phyloP scores from a whole-genome alignment of 2,797 vertebrate genomes.

The Paramormyrops hopkinsi region DNA sequence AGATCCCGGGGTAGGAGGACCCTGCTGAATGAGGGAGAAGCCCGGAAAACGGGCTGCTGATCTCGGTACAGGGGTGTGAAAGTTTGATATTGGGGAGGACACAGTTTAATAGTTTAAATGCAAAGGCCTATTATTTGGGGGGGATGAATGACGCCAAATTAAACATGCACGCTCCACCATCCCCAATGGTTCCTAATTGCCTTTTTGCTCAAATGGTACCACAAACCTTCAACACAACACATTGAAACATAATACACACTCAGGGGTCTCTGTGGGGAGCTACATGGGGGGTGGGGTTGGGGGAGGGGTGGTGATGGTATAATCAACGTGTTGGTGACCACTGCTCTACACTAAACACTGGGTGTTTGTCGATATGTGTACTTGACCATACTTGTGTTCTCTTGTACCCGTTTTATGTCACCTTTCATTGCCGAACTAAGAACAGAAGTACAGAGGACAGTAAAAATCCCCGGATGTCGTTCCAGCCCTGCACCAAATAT shows the following conservation, averaged over 20 bases:
- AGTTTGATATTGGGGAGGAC: neutral
- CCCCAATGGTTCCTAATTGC: neutral
- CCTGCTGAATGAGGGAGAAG: neutral
- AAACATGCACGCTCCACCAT: neutral
- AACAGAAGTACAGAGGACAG: neutral
- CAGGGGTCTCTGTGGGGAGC: neutral
- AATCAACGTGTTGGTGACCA: neutral
- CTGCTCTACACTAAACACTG: neutral
- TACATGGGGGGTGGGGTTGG: neutral
- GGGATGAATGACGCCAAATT: neutral
- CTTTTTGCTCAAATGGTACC: neutral
- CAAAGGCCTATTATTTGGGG: neutral
- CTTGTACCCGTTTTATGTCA: neutral
- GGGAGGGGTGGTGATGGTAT: neutral
- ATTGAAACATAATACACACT: neutral
- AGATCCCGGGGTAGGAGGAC: neutral
- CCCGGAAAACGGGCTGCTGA: neutral
- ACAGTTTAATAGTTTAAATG: neutral
- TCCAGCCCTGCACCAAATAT: neutral
- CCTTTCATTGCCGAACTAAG: neutral
- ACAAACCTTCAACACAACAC: neutral
- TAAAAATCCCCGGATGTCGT: neutral
- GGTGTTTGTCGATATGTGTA: neutral
- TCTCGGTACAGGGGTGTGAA: neutral
- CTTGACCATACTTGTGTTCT: neutral